phyloP scores from a whole-genome alignment of 1,140 invertebrate genomes.

The Drosophila willistoni region DNA sequence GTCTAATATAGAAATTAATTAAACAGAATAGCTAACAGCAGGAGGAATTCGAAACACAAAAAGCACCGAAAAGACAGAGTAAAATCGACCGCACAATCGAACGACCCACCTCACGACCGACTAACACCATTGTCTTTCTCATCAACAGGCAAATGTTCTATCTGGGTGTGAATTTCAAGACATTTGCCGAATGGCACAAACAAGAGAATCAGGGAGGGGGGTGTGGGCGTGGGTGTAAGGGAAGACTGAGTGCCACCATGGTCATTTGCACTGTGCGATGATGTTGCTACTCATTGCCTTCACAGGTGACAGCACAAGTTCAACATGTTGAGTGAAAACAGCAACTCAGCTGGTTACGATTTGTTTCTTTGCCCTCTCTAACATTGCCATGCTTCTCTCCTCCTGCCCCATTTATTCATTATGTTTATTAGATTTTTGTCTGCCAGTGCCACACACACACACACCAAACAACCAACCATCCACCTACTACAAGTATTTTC shows the following conservation, averaged over 20 bases:
- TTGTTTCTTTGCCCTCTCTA: background rate
- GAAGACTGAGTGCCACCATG: slow-evolving; percentile 19
- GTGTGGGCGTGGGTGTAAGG: no score
- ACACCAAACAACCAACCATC: no score
- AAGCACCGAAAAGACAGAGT: slow-evolving; percentile 2
- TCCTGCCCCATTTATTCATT: slow-evolving; percentile 59
- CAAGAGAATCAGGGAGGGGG: no score
- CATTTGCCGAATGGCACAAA: slow-evolving; percentile 45
- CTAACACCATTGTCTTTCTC: slow-evolving; percentile 1
- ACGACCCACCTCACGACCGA: background rate
- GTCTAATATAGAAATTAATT: slow-evolving; percentile 81
- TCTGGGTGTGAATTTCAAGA: slow-evolving; percentile 69
- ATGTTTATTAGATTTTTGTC: slow-evolving; percentile 61
- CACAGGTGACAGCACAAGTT: slow-evolving; percentile 80
- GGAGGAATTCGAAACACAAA: slow-evolving; percentile 21
- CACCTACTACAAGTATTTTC: slow-evolving; percentile 21
- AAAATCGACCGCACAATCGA: slow-evolving; percentile 4
- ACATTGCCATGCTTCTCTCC: background rate
- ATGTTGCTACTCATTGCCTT: slow-evolving; percentile 60
- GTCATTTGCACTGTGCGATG: slow-evolving; percentile 14
- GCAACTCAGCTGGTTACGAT: slow-evolving; percentile 61
- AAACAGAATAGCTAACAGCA: slow-evolving; percentile 61
- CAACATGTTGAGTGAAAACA: slow-evolving; percentile 74
- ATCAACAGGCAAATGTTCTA: background rate
- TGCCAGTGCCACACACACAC: no score